Base-by-base conservation (phyloP, 2,888 invertebrate species). In the Synanthedon formicaeformis region DNA sequence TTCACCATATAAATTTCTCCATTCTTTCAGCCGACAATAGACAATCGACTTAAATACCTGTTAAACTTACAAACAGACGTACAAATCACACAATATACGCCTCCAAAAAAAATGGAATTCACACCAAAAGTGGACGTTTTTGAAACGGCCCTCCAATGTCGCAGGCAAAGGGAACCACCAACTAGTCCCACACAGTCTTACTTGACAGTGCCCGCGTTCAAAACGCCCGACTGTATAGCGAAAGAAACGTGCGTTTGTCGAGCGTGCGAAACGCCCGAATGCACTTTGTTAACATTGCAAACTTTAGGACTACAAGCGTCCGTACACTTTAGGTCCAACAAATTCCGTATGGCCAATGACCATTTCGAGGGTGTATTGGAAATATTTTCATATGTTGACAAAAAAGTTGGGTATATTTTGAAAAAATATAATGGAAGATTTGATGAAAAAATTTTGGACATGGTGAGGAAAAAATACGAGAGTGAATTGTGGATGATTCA, bases 1-100 rank as follows among this genome's bases (percentile, higher is more conserved):
- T 16, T 16, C 16, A 1, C 16, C 16, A 16, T 2, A 16, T 16
- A 16, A 16, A 16, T 16, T 16, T 16, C 16, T 16, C 16, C 16
- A 2, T 13, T 53, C 4, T 54, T 53, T 4, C 69, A 85, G 85
- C 63, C 70, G 0, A 77, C 69, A 56, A 79, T 84, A 52, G 80
- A 83, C 59, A 75, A 75, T 51, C 72, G 72, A 0, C 63, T 86
- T 0, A 83, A 84, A 55, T 67, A 75, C 59, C 72, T 77, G 3
- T 55, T 82, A 1, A 83, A 82, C 0, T 56, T 81, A 0, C 72
- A 73, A 11, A 58, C 70, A 0, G 13, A 45, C n/a, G 8, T 13
- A 6, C 45, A 45, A n/a, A 6, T 45, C 0, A 13, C 45, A 2
- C 13, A 13, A n/a, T 1, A 2, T 1, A 14, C 14, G 13, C 14